A percentile compares a stretch with the other conserved stretches of the same genome.
These are phyloP conservation scores for Pantala flavescens DNA, from an alignment of 1,140 invertebrate genomes.

Conservation along the genomic window DNA sequence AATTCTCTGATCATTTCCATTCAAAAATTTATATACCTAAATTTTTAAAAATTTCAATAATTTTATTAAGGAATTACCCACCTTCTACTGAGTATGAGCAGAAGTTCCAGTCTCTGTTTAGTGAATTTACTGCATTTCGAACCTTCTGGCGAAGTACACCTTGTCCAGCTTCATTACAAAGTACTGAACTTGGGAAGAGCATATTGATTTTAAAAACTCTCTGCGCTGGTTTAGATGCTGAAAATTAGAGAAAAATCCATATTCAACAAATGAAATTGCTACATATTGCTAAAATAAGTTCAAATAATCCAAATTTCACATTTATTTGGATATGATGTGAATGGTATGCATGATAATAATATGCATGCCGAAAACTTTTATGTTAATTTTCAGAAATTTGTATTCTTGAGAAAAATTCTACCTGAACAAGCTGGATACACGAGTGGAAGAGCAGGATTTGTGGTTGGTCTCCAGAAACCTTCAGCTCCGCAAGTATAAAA, in stretches of 20 bases:
- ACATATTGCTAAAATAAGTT: background rate
- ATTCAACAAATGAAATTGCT: background rate
- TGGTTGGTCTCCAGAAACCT: constrained; percentile 88
- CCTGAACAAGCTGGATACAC: constrained; percentile 84
- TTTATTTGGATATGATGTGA: too few species aligned
- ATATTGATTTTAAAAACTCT: constrained; percentile 85
- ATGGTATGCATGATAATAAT: too few species aligned
- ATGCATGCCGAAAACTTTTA: too few species aligned
- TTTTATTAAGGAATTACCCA: constrained; percentile 30
- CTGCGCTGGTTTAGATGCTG: constrained; percentile 72
- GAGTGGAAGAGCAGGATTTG: constrained; percentile 61
- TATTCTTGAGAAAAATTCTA: constrained; percentile 32
- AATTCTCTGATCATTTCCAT: too few species aligned
- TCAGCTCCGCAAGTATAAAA: constrained; percentile 95
- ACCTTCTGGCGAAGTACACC: constrained; percentile 81
- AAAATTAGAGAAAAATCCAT: constrained; percentile 27
- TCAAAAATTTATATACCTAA: too few species aligned
- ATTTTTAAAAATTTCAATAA: too few species aligned
- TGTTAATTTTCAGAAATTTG: too few species aligned
- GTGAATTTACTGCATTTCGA: constrained; percentile 70
- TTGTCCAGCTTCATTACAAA: constrained; percentile 89
- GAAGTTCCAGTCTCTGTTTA: constrained; percentile 90
- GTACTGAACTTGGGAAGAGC: constrained; percentile 84
- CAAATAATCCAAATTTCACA: background rate
- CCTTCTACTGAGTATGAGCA: constrained; percentile 79